A percentile compares a stretch with the other conserved stretches of the same genome.
Evolutionary conservation across 2,888 invertebrate species (phyloP).

Genomic region (Agelastica alni): DNA sequence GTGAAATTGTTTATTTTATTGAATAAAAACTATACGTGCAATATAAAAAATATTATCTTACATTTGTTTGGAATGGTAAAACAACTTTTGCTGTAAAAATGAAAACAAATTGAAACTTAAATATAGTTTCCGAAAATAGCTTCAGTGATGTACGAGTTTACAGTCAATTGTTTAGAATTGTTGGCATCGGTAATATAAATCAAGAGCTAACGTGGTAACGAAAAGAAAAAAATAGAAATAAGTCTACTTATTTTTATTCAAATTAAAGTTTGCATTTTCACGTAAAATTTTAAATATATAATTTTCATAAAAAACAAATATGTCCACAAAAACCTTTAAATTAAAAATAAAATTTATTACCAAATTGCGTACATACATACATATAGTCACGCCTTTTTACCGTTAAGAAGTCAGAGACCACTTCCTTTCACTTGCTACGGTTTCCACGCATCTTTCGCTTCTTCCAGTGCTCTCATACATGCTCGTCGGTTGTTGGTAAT

Average conservation of each 20-base stretch:
- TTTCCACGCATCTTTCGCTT: no score
- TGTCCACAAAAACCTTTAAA: neutral
- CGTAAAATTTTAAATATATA: neutral
- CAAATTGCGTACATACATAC: neutral
- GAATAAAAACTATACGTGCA: neutral
- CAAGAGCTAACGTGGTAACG: constrained; percentile 1
- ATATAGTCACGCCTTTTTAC: no score
- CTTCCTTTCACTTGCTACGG: no score
- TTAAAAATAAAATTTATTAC: no score
- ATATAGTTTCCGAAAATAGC: constrained; percentile 12
- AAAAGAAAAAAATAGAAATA: constrained; percentile 4
- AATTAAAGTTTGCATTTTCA: no score
- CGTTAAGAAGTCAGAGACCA: no score
- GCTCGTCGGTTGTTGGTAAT: no score
- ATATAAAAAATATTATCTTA: neutral
- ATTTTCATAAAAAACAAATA: neutral
- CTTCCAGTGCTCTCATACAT: no score
- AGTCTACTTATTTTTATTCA: constrained; percentile 5
- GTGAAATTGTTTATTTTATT: no score
- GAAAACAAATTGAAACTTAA: constrained; percentile 3
- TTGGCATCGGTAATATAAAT: constrained; percentile 13
- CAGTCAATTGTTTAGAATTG: constrained; percentile 18
- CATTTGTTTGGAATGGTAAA: neutral
- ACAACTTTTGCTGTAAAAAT: neutral
- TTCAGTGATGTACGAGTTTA: constrained; percentile 16